Evolutionary conservation across 2,888 invertebrate species (phyloP), one percentile per base, ranked within the genome.

Genomic region (Trichogramma evanescens): DNA sequence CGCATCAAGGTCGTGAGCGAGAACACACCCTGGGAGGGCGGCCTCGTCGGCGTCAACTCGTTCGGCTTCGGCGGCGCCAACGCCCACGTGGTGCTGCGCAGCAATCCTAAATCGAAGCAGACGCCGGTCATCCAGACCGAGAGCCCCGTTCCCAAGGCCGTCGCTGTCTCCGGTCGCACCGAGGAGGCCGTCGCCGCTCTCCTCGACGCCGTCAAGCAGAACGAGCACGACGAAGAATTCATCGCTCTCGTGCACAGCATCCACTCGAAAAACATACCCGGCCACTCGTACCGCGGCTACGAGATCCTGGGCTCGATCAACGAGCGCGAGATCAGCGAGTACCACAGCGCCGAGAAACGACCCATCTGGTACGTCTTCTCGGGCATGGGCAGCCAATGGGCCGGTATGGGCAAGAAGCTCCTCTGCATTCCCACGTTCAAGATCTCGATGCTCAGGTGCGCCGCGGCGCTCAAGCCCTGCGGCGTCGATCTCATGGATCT

Each of bases 331-430:
- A 78, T 85, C 1, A 58, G 73, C 2, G 80, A 82, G 53, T 74
- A 70, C 61, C 65, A 46, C 13, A 6, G 9, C 7, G 80, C 82
- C 9, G 88, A 88, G 49, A 83, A 84, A 65, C 84, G 91, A 9
- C 94, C 96, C 1, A 80, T 97, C 58, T 98, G 96, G 93, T 98
- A 86, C 79, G 85, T 98, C 65, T 98, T 95, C 81, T 90, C 95
- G 51, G 99, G 99, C 62, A 98, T 99, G 98, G 98, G 98, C 9
- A 89, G 93, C 49, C 98, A 98, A 80, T 98, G 97, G 97, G 84
- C 91, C 53, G 94, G 93, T 70, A 98, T 98, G 97, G 96, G 89
- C 9, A 87, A 87, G 73, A 85, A 89, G 62, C 82, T 99, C 67
- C 88, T 97, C 86, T 80, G 82, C 64, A 81, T 98, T 65, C 91